A percentile compares a stretch with the other conserved stretches of the same genome.
Conservation (phyloP, 2,113 vertebrate genomes). For the Centropristis striata region DNA sequence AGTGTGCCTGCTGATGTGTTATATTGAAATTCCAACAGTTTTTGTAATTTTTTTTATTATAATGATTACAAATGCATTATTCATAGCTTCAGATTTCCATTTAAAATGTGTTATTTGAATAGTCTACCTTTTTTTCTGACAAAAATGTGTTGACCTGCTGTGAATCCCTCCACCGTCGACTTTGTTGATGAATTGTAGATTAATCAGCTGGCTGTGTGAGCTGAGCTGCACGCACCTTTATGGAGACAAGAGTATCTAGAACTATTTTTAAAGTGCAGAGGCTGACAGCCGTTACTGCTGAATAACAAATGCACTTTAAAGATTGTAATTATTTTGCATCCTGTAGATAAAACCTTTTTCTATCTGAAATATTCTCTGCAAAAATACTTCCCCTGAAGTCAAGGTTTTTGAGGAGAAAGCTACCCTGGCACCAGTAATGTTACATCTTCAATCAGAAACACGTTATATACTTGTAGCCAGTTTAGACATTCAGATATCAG, state of each 20-base stretch:
- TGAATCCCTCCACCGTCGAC: slow-evolving; percentile 1
- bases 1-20: neutral
- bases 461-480: neutral
- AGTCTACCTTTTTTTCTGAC: neutral
- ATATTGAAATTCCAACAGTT: neutral
- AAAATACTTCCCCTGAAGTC: neutral
- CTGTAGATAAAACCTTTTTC: neutral
- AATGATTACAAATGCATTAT: slow-evolving; percentile 32
- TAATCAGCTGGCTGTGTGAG: neutral
- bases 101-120: slow-evolving; percentile 23
- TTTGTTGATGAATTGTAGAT: slow-evolving; percentile 34
- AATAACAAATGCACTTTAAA: neutral
- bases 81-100: slow-evolving; percentile 43
- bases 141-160: slow-evolving; percentile 35
- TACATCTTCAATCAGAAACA: slow-evolving; percentile 9
- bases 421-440: neutral
- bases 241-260: neutral
- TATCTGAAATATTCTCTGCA: neutral
- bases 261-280: neutral
- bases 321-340: slow-evolving; percentile 12
- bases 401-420: neutral
- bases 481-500: neutral
- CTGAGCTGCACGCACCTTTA: slow-evolving; percentile 11
- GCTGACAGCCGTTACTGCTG: neutral
- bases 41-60: neutral